phyloP scores from a whole-genome alignment of 2,113 vertebrate species.

The Cynoglossus semilaevis region DNA sequence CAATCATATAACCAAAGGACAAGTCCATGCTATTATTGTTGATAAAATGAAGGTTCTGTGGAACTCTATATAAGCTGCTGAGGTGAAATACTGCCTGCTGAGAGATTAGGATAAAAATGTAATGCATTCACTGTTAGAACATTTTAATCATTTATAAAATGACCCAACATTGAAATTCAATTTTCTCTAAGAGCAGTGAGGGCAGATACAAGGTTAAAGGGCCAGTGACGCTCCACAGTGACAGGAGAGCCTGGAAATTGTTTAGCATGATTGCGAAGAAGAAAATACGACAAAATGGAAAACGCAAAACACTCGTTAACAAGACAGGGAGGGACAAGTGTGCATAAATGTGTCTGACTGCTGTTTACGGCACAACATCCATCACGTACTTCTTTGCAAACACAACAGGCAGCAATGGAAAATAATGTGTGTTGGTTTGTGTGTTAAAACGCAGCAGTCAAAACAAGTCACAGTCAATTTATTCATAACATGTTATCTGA shows the following conservation, averaged over 20 bases:
- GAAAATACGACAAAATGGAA: not conserved
- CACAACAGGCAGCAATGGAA: constrained; percentile 16
- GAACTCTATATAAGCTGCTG: constrained; percentile 13
- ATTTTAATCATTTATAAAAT: constrained; percentile 12
- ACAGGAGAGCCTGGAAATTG: not conserved
- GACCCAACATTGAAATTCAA: constrained; percentile 26
- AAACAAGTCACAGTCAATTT: constrained; percentile 15
- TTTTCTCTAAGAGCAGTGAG: constrained; percentile 16
- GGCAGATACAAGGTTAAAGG: constrained; percentile 5
- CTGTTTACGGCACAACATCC: constrained; percentile 22
- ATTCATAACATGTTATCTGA: constrained; percentile 30
- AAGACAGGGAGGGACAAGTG: constrained; percentile 14
- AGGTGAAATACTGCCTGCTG: constrained; percentile 15
- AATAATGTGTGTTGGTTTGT: constrained; percentile 8
- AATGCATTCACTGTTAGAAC: constrained; percentile 19
- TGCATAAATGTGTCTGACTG: not conserved
- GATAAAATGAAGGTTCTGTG: not conserved
- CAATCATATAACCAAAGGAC: not conserved
- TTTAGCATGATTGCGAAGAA: constrained; percentile 2
- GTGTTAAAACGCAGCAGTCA: constrained; percentile 4
- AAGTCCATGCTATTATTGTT: constrained; percentile 12
- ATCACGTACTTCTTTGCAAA: constrained; percentile 23
- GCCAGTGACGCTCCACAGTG: constrained; percentile 12
- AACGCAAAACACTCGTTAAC: constrained; percentile 6
- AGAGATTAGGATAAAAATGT: not conserved